Percentiles rank a stretch among this genome's conserved stretches.
Conservation (phyloP, 2,888 invertebrate genomes). For the Electrophaes corylata region DNA sequence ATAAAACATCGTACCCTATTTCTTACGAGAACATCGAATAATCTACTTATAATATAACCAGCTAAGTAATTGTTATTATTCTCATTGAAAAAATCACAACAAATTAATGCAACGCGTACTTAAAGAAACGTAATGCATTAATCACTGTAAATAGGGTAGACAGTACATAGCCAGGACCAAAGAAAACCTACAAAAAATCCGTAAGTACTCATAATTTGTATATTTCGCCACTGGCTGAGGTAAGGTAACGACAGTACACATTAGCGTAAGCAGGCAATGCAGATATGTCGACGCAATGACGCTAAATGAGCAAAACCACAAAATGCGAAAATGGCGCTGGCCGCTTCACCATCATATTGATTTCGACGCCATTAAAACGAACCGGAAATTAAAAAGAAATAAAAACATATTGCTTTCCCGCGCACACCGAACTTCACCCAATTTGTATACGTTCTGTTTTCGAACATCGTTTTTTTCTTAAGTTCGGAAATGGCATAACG, state of each 20-base stretch:
- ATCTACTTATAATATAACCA: no score
- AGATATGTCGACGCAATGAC: constrained; percentile 67
- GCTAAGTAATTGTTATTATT: no score
- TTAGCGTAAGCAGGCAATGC: constrained; percentile 53
- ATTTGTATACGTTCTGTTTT: constrained; percentile 79
- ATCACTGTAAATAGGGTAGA: no score
- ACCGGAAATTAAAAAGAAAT: constrained; percentile 84
- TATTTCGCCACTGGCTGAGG: constrained; percentile 47
- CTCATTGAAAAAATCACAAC: no score
- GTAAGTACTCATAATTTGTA: constrained; percentile 10
- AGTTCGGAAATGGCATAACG: constrained; percentile 52
- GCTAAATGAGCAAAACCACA: constrained; percentile 81
- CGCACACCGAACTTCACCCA: constrained; percentile 79
- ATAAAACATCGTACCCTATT: no score
- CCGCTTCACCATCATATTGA: constrained; percentile 80
- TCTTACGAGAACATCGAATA: no score
- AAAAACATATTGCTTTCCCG: constrained; percentile 83
- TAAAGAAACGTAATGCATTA: no score
- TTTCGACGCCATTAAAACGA: constrained; percentile 82
- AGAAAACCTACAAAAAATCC: background rate
- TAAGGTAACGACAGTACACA: constrained; percentile 62
- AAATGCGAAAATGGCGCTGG: constrained; percentile 77
- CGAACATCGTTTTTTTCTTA: constrained; percentile 62
- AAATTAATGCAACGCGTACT: no score
- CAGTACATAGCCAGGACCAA: no score